These are phyloP conservation scores for Plebejus argus DNA, from an alignment of 2,888 invertebrate species.

Conservation along the genomic window DNA sequence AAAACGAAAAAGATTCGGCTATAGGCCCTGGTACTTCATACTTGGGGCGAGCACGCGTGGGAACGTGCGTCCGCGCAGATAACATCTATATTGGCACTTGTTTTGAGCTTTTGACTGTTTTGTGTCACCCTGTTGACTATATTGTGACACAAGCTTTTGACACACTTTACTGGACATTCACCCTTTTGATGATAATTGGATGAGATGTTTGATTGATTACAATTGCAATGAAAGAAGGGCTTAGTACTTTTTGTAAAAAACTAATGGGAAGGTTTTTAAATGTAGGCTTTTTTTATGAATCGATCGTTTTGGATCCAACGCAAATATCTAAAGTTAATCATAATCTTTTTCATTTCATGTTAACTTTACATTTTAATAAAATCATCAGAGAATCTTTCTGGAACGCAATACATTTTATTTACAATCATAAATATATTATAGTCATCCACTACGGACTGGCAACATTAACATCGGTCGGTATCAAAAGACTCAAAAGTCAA, in stretches of 20 bases:
- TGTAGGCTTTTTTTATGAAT: too few species aligned
- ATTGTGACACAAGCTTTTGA: conserved; percentile 43
- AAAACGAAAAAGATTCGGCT: too few species aligned
- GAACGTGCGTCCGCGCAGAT: conserved; percentile 55
- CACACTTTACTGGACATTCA: conserved; percentile 35
- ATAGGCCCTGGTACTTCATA: too few species aligned
- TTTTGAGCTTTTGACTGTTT: conserved; percentile 34
- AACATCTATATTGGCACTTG: conserved; percentile 61
- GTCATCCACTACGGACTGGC: too few species aligned
- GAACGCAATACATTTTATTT: too few species aligned
- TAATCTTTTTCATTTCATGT: too few species aligned
- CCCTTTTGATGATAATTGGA: conserved; percentile 34
- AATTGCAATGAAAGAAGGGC: neutral
- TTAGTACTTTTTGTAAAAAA: neutral
- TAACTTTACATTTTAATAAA: too few species aligned
- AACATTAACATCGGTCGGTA: too few species aligned
- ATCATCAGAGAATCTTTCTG: too few species aligned
- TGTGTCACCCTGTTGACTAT: conserved; percentile 4
- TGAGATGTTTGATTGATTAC: conserved; percentile 10
- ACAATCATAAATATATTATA: too few species aligned
- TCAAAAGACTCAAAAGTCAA: conserved; percentile 22
- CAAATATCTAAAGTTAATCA: too few species aligned
- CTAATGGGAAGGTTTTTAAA: neutral
- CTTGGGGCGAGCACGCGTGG: conserved; percentile 53
- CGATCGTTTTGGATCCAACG: too few species aligned